Percentiles rank a stretch among this genome's conserved stretches.
Conservation (phyloP, 1,140 invertebrate species). For the Globodera rostochiensis region DNA sequence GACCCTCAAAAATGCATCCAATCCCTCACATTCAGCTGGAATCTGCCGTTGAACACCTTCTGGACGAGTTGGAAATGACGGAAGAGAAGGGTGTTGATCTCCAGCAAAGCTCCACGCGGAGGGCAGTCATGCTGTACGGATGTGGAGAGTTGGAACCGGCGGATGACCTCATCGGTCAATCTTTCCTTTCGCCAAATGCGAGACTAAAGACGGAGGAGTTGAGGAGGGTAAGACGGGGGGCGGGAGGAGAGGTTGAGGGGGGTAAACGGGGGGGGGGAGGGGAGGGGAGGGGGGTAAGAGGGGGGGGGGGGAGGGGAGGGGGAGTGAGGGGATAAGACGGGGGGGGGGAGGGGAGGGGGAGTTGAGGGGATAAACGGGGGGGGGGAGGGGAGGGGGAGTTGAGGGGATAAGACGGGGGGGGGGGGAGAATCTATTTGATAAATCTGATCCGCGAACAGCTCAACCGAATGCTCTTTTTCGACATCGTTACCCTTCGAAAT, state of each 20-base stretch:
- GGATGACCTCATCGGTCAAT: conserved; percentile 14
- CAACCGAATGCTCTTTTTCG: background rate
- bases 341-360: background rate
- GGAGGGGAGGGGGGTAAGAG: too few relatives aligned
- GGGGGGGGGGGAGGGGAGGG: background rate
- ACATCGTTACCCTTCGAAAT: background rate
- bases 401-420: too few relatives aligned
- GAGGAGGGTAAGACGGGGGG: background rate
- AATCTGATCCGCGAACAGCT: background rate
- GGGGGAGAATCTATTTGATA: too few relatives aligned
- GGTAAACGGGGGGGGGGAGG: too few relatives aligned
- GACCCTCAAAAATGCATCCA: too few relatives aligned
- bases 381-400: background rate
- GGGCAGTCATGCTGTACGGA: background rate
- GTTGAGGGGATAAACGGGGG: background rate
- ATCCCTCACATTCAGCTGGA: background rate
- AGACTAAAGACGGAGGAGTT: background rate
- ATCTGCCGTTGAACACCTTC: background rate
- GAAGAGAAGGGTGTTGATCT: background rate
- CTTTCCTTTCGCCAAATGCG: background rate
- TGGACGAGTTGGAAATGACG: conserved; percentile 17
- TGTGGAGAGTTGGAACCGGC: conserved; percentile 10
- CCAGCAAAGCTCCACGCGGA: background rate
- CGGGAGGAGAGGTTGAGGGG: background rate
- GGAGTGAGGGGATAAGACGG: too few relatives aligned